A percentile compares a stretch with the other conserved stretches of the same genome.
phyloP scores from a whole-genome alignment of 2,888 invertebrate species.

The Noctua janthina region DNA sequence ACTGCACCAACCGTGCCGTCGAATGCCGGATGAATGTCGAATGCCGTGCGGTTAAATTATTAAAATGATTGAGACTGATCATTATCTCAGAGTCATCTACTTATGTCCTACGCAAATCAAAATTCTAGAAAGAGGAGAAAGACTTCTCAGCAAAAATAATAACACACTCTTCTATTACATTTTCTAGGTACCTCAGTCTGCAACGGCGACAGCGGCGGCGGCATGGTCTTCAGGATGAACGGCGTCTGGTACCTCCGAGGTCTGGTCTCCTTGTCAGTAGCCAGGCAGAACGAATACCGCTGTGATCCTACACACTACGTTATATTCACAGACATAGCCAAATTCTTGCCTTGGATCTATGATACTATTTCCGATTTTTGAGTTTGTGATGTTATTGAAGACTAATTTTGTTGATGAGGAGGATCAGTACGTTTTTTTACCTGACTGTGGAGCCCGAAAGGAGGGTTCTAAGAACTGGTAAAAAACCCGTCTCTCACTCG shows the following conservation, averaged over 20 bases:
- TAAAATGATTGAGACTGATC: neutral
- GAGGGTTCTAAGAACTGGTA: neutral
- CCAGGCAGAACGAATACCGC: constrained; percentile 89
- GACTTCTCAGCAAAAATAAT: constrained; percentile 1
- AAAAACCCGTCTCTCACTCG: too few species aligned
- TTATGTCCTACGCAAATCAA: neutral
- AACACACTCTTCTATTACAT: constrained; percentile 1
- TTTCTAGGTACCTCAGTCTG: constrained; percentile 90
- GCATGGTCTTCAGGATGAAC: constrained; percentile 86
- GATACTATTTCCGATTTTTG: constrained; percentile 73
- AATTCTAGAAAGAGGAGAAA: neutral
- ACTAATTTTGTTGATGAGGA: constrained; percentile 52
- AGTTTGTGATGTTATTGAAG: constrained; percentile 33
- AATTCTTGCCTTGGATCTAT: constrained; percentile 90
- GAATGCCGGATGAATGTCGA: neutral
- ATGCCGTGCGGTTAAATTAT: neutral
- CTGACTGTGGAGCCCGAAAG: neutral
- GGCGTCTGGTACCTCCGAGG: constrained; percentile 86
- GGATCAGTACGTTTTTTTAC: neutral
- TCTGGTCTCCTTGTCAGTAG: constrained; percentile 90
- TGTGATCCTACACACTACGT: constrained; percentile 91
- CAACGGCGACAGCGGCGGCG: constrained; percentile 89
- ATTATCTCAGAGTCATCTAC: neutral
- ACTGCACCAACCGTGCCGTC: neutral
- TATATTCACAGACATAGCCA: constrained; percentile 91